Base-by-base conservation (phyloP, 2,113 vertebrate genomes). In the Mobula hypostoma region DNA sequence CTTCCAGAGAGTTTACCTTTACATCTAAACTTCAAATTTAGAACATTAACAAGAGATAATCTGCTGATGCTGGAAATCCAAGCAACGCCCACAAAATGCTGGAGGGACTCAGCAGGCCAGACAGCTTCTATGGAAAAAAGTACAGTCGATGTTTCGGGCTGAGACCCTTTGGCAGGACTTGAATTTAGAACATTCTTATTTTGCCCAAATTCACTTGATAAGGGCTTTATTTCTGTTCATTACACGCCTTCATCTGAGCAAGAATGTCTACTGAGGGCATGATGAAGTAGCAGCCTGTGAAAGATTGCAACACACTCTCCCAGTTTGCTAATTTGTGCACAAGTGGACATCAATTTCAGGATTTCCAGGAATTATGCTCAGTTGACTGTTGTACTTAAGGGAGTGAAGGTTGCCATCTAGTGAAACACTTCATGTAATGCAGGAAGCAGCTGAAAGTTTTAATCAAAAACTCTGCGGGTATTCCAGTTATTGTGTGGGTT, bases 381-480 rank as follows among this genome's bases (percentile, higher is more conserved):
- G 72, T 21, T 74, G 15, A n/a, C 24, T 17, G 29, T 32, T 61
- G 11, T 29, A 19, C 0, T 66, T 90, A 11, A n/a, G 15, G 32
- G 85, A 7, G 85, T 66, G 61, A 90, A 66, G 29, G 29, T 32
- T 90, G 85, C 85, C 85, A 90, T 66, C 85, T 90, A 90, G 85
- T 66, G 85, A 66, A 6, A 29, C 14, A 32, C 15, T 4, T 8
- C 1, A 7, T 32, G 85, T 66, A 90, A 66, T 90, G 61, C 61
- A 68, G 15, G 85, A 5, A 66, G 19, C 21, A 3, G 63, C 56
- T 29, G 24, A 29, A n/a, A 24, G 27, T 29, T 56, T 61, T 61
- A 5, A 61, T 11, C 63, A 2, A 12, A 15, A 32, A 40, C 7
- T 24, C 24, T 29, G 40, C 32, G 32, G 78, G 7, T 40, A 56